phyloP scores from a whole-genome alignment of 2,888 invertebrate species.

The Melieria omissa region DNA sequence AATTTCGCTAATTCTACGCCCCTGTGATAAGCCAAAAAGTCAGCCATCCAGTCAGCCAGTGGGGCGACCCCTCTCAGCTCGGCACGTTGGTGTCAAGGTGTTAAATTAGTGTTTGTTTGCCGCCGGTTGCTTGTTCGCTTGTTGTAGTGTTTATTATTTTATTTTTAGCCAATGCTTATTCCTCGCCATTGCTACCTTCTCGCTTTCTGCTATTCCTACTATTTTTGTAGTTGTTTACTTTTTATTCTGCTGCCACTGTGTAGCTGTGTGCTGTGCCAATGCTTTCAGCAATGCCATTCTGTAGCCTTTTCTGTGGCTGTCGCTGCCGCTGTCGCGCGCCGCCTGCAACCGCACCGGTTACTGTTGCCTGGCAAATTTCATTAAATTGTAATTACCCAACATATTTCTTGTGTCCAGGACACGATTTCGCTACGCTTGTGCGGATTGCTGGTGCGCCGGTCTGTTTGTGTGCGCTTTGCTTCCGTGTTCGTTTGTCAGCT shows the following conservation, averaged over 20 bases:
- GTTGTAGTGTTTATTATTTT: too few species aligned
- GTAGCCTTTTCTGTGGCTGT: neutral
- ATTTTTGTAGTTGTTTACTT: neutral
- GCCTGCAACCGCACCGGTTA: neutral
- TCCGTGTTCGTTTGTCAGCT: too few species aligned
- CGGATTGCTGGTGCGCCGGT: neutral
- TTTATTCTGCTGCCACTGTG: neutral
- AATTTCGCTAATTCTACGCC: too few species aligned
- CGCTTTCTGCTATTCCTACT: too few species aligned
- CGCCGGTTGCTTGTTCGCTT: too few species aligned
- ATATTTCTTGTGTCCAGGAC: conserved; percentile 22
- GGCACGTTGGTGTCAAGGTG: conserved; percentile 15
- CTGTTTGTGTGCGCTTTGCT: neutral
- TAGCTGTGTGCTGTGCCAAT: neutral
- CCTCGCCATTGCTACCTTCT: too few species aligned
- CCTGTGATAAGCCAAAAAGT: too few species aligned
- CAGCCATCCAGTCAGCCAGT: too few species aligned
- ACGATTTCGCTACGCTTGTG: neutral
- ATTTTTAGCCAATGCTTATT: too few species aligned
- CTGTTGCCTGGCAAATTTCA: conserved; percentile 26
- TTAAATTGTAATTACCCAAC: conserved; percentile 37
- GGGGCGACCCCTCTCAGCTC: neutral
- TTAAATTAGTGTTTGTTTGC: conserved; percentile 20
- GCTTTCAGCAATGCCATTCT: neutral
- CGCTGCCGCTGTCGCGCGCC: neutral